Conservation (phyloP, 2,888 invertebrate species). For the Pristionchus arcanus region DNA sequence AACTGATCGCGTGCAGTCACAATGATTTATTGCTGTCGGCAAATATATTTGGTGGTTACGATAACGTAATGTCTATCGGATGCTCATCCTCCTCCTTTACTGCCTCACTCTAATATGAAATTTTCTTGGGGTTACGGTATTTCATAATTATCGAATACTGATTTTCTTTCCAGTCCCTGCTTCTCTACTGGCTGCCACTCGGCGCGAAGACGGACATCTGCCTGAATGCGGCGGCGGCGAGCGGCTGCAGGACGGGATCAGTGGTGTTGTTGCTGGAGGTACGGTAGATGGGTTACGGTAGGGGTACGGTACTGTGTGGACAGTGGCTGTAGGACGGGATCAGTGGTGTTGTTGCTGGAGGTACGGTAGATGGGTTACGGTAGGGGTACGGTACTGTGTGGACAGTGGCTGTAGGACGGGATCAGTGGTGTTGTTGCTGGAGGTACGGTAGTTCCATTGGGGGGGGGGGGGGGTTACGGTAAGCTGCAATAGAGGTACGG, state of each 20-base stretch:
- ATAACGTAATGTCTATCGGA: too few relatives aligned
- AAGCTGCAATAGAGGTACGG: not conserved
- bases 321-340: constrained; percentile 5
- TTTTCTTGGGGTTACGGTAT: not conserved
- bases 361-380: constrained; percentile 37
- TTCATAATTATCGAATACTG: not conserved
- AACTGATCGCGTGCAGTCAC: too few relatives aligned
- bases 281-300: constrained; percentile 9
- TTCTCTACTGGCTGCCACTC: constrained; percentile 72
- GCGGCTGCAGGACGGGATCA: not conserved
- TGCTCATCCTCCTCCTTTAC: too few relatives aligned
- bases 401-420: too few relatives aligned
- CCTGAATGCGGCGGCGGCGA: constrained; percentile 67
- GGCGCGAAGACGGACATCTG: constrained; percentile 72
- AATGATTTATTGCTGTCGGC: too few relatives aligned
- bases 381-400: too few relatives aligned
- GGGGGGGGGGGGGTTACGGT: too few relatives aligned
- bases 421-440: not conserved
- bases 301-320: too few relatives aligned
- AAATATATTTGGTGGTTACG: too few relatives aligned
- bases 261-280: constrained; percentile 42
- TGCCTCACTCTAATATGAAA: not conserved
- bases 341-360: constrained; percentile 28
- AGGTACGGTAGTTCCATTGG: not conserved
- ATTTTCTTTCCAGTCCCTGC: constrained; percentile 57